These are phyloP conservation scores for Endomychus coccineus DNA, from an alignment of 2,888 invertebrate genomes.

Conservation along the genomic window DNA sequence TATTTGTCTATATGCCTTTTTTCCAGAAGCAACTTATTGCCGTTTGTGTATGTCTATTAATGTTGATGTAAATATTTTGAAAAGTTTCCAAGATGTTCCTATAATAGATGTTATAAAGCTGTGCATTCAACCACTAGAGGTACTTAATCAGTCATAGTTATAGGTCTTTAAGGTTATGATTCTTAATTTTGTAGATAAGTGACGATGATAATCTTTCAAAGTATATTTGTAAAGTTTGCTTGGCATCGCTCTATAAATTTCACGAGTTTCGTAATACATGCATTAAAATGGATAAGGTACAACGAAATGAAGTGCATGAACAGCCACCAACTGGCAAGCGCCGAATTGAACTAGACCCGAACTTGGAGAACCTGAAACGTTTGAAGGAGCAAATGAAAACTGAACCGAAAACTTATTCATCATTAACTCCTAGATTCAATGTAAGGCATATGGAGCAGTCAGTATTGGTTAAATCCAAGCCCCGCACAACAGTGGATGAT, in stretches of 20 bases:
- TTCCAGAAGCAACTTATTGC: slow-evolving; percentile 10
- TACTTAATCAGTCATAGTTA: slow-evolving; percentile 20
- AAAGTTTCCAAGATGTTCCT: slow-evolving; percentile 6
- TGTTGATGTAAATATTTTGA: slow-evolving; percentile 7
- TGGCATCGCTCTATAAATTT: slow-evolving; percentile 25
- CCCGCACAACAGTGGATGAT: no score
- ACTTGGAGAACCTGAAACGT: no score
- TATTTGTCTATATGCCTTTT: no score
- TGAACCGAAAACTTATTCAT: no score
- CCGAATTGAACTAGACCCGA: no score
- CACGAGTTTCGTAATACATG: slow-evolving; percentile 32
- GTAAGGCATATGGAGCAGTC: no score
- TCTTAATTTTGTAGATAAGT: slow-evolving; percentile 14
- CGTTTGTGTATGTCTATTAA: slow-evolving; percentile 6
- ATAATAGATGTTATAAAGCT: slow-evolving; percentile 24
- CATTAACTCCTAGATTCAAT: no score
- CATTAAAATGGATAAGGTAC: slow-evolving; percentile 27
- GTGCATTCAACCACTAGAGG: slow-evolving; percentile 26
- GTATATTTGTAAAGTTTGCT: slow-evolving; percentile 32
- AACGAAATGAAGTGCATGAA: no score
- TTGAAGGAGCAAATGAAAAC: no score
- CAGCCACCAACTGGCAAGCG: no score
- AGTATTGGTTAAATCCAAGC: no score
- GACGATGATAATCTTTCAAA: slow-evolving; percentile 31
- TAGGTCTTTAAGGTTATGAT: slow-evolving; percentile 1